A percentile compares a stretch with the other conserved stretches of the same genome.
Evolutionary conservation across 2,797 vertebrate species (phyloP).

Genomic region (Molossus alvarezi): DNA sequence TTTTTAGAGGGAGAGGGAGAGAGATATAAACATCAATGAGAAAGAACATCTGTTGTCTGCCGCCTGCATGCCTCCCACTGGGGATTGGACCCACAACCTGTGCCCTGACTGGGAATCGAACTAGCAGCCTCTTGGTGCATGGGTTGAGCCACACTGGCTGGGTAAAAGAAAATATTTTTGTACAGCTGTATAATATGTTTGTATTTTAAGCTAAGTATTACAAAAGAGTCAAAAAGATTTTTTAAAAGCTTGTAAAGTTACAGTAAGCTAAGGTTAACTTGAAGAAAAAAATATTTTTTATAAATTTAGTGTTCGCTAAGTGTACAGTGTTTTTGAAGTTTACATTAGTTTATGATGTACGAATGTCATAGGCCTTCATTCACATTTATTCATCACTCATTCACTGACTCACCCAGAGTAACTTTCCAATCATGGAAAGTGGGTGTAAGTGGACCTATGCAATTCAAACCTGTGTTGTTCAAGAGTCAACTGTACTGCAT

Average conservation of each 20-base stretch:
- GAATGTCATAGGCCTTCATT: neutral
- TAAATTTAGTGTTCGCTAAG: neutral
- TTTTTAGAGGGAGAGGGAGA: no score
- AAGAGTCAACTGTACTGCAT: neutral
- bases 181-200: neutral
- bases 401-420: neutral
- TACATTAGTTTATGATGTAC: neutral
- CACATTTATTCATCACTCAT: neutral
- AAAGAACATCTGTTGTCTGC: no score
- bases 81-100: no score
- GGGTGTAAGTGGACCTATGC: neutral
- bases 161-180: neutral
- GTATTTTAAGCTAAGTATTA: neutral
- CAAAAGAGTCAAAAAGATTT: neutral
- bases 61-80: no score
- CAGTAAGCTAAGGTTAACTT: neutral
- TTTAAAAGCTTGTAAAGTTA: neutral
- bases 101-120: no score
- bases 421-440: neutral
- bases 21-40: no score
- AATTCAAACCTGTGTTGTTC: neutral
- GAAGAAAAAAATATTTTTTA: neutral
- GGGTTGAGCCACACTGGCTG: no score
- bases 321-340: neutral
- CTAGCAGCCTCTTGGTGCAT: no score